These are phyloP conservation scores for Aspidiotus rigidus DNA, from an alignment of 2,888 invertebrate species.

Conservation along the genomic window DNA sequence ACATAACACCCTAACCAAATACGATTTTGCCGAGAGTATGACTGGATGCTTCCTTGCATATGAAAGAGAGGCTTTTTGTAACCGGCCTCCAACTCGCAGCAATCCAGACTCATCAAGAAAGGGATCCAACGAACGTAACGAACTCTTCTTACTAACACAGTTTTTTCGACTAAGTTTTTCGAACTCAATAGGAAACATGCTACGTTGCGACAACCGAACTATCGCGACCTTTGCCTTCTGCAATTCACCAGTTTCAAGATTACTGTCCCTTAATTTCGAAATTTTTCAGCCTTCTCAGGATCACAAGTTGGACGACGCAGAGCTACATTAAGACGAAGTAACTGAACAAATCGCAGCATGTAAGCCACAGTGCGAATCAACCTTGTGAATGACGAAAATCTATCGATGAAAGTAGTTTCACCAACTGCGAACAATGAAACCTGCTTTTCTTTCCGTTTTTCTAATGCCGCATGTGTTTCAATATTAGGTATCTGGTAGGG, in stretches of 20 bases:
- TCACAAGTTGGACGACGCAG: no score
- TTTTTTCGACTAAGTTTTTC: not conserved
- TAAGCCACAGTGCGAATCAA: no score
- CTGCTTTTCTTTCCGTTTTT: not conserved
- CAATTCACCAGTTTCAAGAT: not conserved
- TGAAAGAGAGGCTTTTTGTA: not conserved
- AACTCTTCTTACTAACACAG: not conserved
- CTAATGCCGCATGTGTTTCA: not conserved
- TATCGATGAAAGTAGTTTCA: no score
- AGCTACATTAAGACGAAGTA: no score
- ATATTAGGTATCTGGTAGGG: not conserved
- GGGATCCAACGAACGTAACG: not conserved
- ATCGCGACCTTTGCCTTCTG: not conserved
- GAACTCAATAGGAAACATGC: not conserved
- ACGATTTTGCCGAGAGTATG: not conserved
- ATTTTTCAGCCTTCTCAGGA: no score
- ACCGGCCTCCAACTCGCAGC: not conserved
- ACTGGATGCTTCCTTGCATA: not conserved
- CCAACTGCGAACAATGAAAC: not conserved
- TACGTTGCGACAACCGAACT: not conserved
- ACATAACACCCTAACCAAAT: not conserved
- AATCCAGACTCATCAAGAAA: not conserved
- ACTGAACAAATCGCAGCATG: no score
- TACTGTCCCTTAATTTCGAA: not conserved
- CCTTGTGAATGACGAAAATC: no score